A percentile compares a stretch with the other conserved stretches of the same genome.
Conservation (phyloP, 2,113 vertebrate genomes). For the Heterochromis multidens region DNA sequence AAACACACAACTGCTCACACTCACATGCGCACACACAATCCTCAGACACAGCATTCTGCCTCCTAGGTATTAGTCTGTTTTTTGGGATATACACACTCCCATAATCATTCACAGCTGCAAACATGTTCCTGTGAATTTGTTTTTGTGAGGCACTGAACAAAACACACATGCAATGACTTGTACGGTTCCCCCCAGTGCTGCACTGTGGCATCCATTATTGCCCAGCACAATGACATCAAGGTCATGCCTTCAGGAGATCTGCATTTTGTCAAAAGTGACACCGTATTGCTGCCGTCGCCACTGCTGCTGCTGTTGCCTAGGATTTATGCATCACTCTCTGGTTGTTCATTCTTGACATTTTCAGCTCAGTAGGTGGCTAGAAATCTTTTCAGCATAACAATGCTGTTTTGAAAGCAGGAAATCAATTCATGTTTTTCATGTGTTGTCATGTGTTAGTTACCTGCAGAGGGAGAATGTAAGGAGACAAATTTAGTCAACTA, state of each 20-base stretch:
- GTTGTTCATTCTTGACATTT: conserved; percentile 53
- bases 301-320: conserved; percentile 3
- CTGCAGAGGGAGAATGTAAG: background rate
- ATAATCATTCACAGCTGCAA: conserved; percentile 15
- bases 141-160: background rate
- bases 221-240: conserved; percentile 32
- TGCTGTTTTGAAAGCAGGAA: conserved; percentile 19
- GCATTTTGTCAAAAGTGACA: conserved; percentile 46
- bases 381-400: conserved; percentile 31
- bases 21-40: background rate
- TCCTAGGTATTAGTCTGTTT: conserved; percentile 11
- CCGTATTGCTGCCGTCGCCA: background rate
- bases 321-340: conserved; percentile 30
- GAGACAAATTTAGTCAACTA: background rate
- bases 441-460: background rate
- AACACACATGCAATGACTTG: background rate
- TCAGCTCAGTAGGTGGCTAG: conserved; percentile 37
- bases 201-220: conserved; percentile 31
- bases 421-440: conserved; percentile 16
- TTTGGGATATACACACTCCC: background rate
- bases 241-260: conserved; percentile 43
- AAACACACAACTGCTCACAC: conserved; percentile 1
- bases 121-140: background rate
- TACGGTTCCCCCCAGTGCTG: background rate
- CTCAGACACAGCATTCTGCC: background rate